A percentile compares a stretch with the other conserved stretches of the same genome.
phyloP scores from a whole-genome alignment of 1,140 invertebrate species.

The Manduca sexta region DNA sequence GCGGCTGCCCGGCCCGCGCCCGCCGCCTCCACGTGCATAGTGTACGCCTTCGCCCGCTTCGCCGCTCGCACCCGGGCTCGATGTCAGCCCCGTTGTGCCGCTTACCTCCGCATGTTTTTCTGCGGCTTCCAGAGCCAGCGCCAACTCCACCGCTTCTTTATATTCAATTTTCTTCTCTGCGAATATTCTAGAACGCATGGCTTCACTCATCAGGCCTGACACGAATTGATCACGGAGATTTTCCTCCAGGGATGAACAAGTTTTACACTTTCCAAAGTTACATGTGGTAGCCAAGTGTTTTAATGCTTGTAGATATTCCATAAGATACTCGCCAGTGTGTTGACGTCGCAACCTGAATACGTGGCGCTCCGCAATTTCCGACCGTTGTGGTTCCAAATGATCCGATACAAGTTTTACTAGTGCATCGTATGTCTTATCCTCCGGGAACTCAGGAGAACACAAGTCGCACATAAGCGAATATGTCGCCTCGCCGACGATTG shows the following conservation, averaged over 20 bases:
- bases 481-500: constrained; percentile 22
- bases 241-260: not conserved
- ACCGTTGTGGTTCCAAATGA: constrained; percentile 28
- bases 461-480: constrained; percentile 34
- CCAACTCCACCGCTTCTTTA: too few species aligned
- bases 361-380: constrained; percentile 16
- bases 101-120: constrained; percentile 23
- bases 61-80: constrained; percentile 1
- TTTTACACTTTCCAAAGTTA: constrained; percentile 6
- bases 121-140: constrained; percentile 23
- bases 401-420: constrained; percentile 19
- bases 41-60: not conserved
- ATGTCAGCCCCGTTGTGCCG: constrained; percentile 2
- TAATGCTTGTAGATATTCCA: not conserved
- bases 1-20: not conserved
- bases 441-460: constrained; percentile 22
- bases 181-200: not conserved
- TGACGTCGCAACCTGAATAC: constrained; percentile 9
- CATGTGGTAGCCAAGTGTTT: constrained; percentile 15
- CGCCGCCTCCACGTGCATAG: not conserved
- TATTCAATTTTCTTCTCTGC: too few species aligned
- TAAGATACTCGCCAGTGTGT: constrained; percentile 7
- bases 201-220: not conserved
- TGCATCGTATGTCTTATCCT: constrained; percentile 19
- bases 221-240: not conserved